Evolutionary conservation across 2,797 vertebrate genomes (phyloP), one percentile per base, ranked within the genome.

Genomic region (Helarctos malayanus): DNA sequence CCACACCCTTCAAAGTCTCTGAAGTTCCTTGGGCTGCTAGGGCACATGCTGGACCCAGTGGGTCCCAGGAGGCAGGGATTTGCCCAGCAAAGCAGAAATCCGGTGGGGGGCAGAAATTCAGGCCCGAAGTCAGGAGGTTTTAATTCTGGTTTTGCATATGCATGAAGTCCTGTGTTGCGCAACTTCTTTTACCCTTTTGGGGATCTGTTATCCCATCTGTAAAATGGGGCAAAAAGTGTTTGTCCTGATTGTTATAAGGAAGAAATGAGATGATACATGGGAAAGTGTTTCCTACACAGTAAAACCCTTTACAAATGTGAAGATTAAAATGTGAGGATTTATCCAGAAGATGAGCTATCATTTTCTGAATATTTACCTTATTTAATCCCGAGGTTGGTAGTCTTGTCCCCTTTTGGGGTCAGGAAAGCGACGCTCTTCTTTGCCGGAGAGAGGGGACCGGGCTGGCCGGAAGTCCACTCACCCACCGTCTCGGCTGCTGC

Each of bases 251-350:
- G 16, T 68, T 86, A 4, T 38, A 91, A 71, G 65, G 79, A 86
- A 32, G 63, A 68, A 54, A 93, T 19, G 79, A 79, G 27, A 76
- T 88, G 54, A 49, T 68, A 85, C 68, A 63, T 21, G 29, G 19
- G n/a, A 73, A 38, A 83, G n/a, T 83, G 16, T 92, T 78, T 85
- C 32, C n/a, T 71, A 59, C 87, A 57, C 73, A 49, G 23, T 65
- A 65, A 90, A 61, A 65, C 29, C 49, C 18, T 75, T 56, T 57
- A 92, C 35, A 63, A 75, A 85, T 4, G 12, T 68, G 81, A 76
- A 19, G 75, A 45, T 79, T 95, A 59, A 95, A 89, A 89, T 18
- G 14, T 38, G 59, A 91, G 29, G 59, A 41, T 85, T 80, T 81
- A 80, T 73, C 97, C 29, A 10, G 94, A 38, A 78, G 68, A 16